These are phyloP conservation scores for Crotophaga sulcirostris DNA, from an alignment of 2,113 vertebrate genomes.

Conservation along the genomic window DNA sequence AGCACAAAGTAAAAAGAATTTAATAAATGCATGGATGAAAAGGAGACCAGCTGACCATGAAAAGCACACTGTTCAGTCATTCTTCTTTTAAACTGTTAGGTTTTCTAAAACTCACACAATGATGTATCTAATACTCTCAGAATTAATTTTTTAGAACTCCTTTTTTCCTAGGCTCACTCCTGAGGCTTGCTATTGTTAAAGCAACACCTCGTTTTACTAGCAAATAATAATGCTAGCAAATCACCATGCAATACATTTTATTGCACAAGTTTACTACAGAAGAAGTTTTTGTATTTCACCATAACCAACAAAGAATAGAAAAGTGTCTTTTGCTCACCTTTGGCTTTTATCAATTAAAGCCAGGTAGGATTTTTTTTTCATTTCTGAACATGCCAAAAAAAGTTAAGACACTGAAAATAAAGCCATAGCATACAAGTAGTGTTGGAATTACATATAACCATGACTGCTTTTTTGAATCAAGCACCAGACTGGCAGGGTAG, in stretches of 20 bases:
- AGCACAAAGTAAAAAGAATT: constrained; percentile 1
- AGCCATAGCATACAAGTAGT: neutral
- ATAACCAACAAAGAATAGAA: neutral
- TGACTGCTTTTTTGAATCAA: neutral
- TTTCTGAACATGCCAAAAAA: neutral
- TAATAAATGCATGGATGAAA: neutral
- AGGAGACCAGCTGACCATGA: neutral
- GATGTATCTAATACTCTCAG: neutral
- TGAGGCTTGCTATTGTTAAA: neutral
- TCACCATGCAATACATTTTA: neutral
- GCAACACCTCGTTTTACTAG: neutral
- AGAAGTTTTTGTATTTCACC: neutral
- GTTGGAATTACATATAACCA: neutral
- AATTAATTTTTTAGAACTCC: neutral
- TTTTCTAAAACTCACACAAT: neutral
- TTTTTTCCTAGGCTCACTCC: neutral
- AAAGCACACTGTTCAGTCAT: neutral
- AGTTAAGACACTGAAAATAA: neutral
- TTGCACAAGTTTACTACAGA: neutral
- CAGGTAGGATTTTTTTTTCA: neutral
- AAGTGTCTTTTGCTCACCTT: neutral
- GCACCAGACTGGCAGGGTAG: neutral
- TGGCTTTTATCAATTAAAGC: neutral
- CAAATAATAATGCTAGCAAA: neutral
- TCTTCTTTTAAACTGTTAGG: neutral